Base-by-base conservation (phyloP, 2,888 invertebrate species). In the Hirtodrosophila cameraria region DNA sequence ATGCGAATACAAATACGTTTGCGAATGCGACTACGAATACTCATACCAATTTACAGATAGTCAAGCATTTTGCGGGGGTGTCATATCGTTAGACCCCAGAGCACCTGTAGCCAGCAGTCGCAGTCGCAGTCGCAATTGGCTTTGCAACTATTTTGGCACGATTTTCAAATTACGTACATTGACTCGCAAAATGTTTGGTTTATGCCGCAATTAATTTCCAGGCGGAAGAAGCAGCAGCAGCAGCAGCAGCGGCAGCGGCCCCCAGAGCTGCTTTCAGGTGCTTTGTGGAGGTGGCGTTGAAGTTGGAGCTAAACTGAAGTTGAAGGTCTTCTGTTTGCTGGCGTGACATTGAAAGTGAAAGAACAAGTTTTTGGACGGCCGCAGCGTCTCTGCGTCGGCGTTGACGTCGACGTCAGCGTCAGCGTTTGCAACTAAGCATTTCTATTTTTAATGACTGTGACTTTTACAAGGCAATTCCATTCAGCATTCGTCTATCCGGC, bases 131-230 rank as follows among this genome's bases (percentile, higher is more conserved):
- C 36, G 59, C 70, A 74, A 74, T 71, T 74, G 79, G 55, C 79
- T 74, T 70, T 69, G 76, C 73, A 85, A 73, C 80, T 80, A 83
- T 83, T 81, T 83, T 83, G 82, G 82, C 82, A 83, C 82, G 82
- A 83, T 83, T 83, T 83, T 83, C 83, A 80, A 83, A 83, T 83
- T 83, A 83, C 86, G 82, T 83, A 80, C 82, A 83, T 83, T 83
- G 82, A 83, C 82, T 83, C 67, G 74, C 86, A 83, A 83, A 83
- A 80, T 83, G 86, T 83, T 81, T 83, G 78, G 63, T 80, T 83
- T 83, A 83, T 86, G 82, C 83, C 85, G 82, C 82, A 83, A 83
- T 83, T 85, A 83, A 83, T 83, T 85, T 80, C 52, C 71, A 85
- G 62, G 83, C 83, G 83, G 86, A 83, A 83, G 80, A 84, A 84